Evolutionary conservation across 2,797 vertebrate species (phyloP).

Genomic region (Cirrhinus mrigala): DNA sequence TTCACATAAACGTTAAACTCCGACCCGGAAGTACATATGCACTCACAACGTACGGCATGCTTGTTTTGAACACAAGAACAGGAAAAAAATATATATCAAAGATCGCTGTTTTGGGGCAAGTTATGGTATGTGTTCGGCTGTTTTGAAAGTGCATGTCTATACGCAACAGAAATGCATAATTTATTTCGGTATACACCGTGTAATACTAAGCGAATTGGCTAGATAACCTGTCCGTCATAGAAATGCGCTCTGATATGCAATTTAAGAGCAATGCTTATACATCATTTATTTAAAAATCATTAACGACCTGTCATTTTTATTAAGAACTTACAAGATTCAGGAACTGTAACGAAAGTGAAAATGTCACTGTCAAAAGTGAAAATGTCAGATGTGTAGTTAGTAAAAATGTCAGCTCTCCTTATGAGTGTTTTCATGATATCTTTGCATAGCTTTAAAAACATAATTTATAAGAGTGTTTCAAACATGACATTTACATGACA

Average conservation of each 20-base stretch:
- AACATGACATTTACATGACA: background rate
- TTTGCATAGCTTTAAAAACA: background rate
- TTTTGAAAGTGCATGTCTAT: background rate
- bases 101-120: background rate
- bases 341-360: background rate
- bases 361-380: background rate
- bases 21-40: conserved; percentile 57
- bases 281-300: background rate
- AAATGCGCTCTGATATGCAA: background rate
- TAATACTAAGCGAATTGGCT: background rate
- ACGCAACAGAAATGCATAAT: background rate
- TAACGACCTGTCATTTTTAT: background rate
- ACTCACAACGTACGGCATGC: background rate
- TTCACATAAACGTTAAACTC: background rate
- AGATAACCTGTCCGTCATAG: no score
- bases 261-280: background rate
- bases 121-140: conserved; percentile 5
- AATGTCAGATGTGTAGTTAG: background rate
- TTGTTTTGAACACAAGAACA: background rate
- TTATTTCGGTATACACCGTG: background rate
- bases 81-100: background rate
- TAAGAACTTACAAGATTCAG: no score
- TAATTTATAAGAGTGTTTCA: background rate
- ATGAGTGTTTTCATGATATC: background rate
- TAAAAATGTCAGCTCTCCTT: background rate